Base-by-base conservation (phyloP, 2,888 invertebrate genomes). In the Aspidiotus destructor region DNA sequence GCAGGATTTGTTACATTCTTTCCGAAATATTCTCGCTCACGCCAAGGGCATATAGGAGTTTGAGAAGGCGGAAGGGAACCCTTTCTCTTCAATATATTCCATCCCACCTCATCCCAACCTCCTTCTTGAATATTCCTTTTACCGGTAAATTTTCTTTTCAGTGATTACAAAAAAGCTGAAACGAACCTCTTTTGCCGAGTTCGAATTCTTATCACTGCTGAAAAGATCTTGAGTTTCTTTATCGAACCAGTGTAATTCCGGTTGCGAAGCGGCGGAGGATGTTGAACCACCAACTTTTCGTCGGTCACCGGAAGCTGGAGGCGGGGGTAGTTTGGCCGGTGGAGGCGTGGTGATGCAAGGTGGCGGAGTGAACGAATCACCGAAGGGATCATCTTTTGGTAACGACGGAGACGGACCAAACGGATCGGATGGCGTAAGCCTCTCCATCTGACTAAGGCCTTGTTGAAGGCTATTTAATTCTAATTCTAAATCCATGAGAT, bases 401-500 rank as follows among this genome's bases (percentile, higher is more conserved):
- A 67, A 42, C 10, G 62, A 58, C 41, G 69, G 69, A n/a, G 83
- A 80, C 2, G 86, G 83, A 57, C 81, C 80, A 73, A 80, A 80
- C 3, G 83, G 82, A 75, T 85, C 85, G 48, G 84, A 85, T 9
- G 86, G 86, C 5, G 91, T 91, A 48, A 91, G 86, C 70, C 89
- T 85, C 77, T 91, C 91, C 82, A 92, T 90, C 79, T 92, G 92
- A 73, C 89, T 87, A 71, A 92, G 86, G 2, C 92, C 92, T 73
- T 92, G 85, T 76, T 92, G 87, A 74, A 92, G 79, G 70, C 89
- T 91, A 76, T 86, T 89, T 71, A 93, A 80, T 79, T 92, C 92
- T 74, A 91, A 86, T 77, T 92, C 92, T 72, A 92, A 80, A 78
- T 92, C 92, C 15, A 93, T 87, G 71, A 93, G 80, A 80, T 92